Conservation (phyloP, 2,888 invertebrate species). For the Agelastica alni region DNA sequence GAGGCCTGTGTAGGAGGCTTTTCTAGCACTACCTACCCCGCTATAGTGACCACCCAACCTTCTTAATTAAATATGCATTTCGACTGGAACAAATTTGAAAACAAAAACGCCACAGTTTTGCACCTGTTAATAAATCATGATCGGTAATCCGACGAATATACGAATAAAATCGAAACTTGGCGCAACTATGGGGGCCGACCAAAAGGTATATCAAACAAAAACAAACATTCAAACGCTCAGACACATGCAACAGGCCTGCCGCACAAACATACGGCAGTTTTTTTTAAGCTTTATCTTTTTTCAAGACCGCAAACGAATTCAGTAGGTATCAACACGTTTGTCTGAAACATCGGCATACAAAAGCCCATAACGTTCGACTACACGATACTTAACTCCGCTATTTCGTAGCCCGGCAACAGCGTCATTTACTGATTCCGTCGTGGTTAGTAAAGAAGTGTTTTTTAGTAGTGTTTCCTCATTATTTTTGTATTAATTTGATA, state of each 20-base stretch:
- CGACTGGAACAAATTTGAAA: too few relatives aligned
- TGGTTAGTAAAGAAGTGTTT: too few relatives aligned
- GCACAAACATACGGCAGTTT: background rate
- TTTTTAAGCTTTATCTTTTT: background rate
- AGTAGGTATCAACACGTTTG: background rate
- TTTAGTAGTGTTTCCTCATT: background rate
- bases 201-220: background rate
- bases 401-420: slow-evolving; percentile 5
- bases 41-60: too few relatives aligned
- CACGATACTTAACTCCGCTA: too few relatives aligned
- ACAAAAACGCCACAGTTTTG: too few relatives aligned
- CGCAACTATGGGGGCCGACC: slow-evolving; percentile 1
- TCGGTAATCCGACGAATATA: slow-evolving; percentile 2
- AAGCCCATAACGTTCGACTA: too few relatives aligned
- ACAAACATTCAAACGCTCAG: too few relatives aligned
- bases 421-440: background rate
- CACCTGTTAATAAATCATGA: background rate
- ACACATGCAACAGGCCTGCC: background rate
- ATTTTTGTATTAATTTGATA: background rate
- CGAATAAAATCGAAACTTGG: slow-evolving; percentile 14
- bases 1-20: too few relatives aligned
- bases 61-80: too few relatives aligned
- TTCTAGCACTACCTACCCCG: too few relatives aligned
- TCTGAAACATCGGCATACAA: background rate
- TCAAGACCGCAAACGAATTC: background rate